Base-by-base conservation (phyloP, 35 echinoderm and acorn worm species). In the Apostichopus parvimensis region DNA sequence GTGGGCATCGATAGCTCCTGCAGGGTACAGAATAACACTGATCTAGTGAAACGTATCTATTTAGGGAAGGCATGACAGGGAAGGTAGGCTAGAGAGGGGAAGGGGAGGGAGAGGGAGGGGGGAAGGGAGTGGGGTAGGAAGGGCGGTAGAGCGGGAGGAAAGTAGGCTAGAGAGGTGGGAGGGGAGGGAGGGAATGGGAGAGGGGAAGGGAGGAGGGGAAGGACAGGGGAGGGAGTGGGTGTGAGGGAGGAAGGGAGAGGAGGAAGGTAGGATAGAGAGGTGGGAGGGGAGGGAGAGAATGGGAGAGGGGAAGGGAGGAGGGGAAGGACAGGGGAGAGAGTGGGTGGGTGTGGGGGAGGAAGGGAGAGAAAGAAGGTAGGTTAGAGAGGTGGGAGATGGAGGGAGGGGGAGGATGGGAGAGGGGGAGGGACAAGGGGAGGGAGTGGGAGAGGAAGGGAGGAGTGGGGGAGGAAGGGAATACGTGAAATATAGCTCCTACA, bases 1-100 rank as follows among this genome's bases (percentile, higher is more conserved):
- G 83, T 99, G 95, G 15, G 97, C 90, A 77, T 99, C 95, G 5
- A 99, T 79, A 6, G 94, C 71, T 10, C 97, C 97, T 99, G 84
- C 22, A 89, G 22, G 77, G 52, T 7, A 93, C 8, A 78, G 23
- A 11, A 22, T 78, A 8, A 78, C 8, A 78, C 77, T 78, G 1
- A 24, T 78, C 8, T 9, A 61, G 7, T 12, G 12, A 61, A 9
- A 12, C 12, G 0, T 61, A 61, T 61, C 12, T 9, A 61, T 9
- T 9, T 12, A 8, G 6, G 7, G 4, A 61, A 8, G 12, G 7
- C 58, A 61, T 1, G 12, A 61, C 0, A 0, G 12, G 58, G 58
- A 9, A 12, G 58, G 58, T 61, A 12, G 58, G 58, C 58, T 9
- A 8, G 58, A 61, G 7, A 8, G 1, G 58, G 58, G 24, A 25